These are phyloP conservation scores for Nycteola revayana DNA, from an alignment of 2,888 invertebrate species.

Conservation along the genomic window DNA sequence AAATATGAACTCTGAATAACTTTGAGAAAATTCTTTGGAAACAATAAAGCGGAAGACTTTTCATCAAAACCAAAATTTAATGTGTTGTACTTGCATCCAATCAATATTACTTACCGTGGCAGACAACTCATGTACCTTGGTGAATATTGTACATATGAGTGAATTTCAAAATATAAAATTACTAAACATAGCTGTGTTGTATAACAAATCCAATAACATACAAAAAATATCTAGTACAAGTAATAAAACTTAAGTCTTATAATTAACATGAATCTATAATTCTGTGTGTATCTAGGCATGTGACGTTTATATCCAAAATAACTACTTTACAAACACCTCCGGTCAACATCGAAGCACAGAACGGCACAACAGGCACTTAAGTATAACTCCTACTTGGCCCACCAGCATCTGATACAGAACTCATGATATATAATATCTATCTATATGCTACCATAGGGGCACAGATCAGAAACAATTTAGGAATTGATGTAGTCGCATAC, in stretches of 20 bases:
- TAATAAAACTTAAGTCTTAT: conserved; percentile 38
- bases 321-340: conserved; percentile 16
- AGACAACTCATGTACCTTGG: conserved; percentile 21
- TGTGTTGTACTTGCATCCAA: conserved; percentile 35
- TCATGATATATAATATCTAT: conserved; percentile 13
- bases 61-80: conserved; percentile 27
- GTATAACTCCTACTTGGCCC: conserved; percentile 39
- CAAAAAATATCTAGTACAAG: conserved; percentile 38
- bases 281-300: conserved; percentile 19
- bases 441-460: conserved; percentile 20
- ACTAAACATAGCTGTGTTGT: conserved; percentile 28
- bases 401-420: conserved; percentile 21
- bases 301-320: conserved; percentile 14
- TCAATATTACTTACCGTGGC: conserved; percentile 21
- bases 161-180: conserved; percentile 27
- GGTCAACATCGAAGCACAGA: conserved; percentile 27
- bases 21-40: conserved; percentile 33
- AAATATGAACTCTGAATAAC: conserved; percentile 17
- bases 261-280: conserved; percentile 29
- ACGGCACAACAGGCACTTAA: conserved; percentile 57
- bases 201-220: conserved; percentile 38
- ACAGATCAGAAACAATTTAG: conserved; percentile 27
- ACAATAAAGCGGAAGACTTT: conserved; percentile 35
- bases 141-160: conserved; percentile 14
- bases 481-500: conserved; percentile 33